phyloP scores from a whole-genome alignment of 2,113 vertebrate species.

The Perca schrenkii region DNA sequence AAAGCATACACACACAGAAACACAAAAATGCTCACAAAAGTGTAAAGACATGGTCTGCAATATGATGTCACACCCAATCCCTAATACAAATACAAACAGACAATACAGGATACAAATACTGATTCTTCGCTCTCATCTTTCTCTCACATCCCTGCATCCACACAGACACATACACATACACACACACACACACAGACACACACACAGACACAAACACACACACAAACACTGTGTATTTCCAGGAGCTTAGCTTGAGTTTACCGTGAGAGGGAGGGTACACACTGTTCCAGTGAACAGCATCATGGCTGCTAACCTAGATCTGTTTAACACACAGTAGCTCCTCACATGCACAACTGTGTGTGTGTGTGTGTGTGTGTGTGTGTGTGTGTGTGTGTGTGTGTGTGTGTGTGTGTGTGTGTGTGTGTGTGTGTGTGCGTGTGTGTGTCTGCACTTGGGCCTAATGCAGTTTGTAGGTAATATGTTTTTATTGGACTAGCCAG shows the following conservation, averaged over 20 bases:
- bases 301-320: slow-evolving; percentile 73
- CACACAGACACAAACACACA: slow-evolving; percentile 13
- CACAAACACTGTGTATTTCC: slow-evolving; percentile 25
- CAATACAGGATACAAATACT: background rate
- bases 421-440: background rate
- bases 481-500: slow-evolving; percentile 68
- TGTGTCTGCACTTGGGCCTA: slow-evolving; percentile 45
- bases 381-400: slow-evolving; percentile 21
- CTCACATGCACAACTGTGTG: slow-evolving; percentile 1
- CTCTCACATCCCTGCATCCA: background rate
- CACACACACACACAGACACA: slow-evolving; percentile 6
- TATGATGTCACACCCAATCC: slow-evolving; percentile 16
- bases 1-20: background rate
- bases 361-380: slow-evolving; percentile 18
- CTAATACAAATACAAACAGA: slow-evolving; percentile 8
- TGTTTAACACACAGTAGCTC: slow-evolving; percentile 63
- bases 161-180: slow-evolving; percentile 12
- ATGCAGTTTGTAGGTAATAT: slow-evolving; percentile 72
- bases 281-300: slow-evolving; percentile 66
- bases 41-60: slow-evolving; percentile 14
- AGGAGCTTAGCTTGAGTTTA: slow-evolving; percentile 43
- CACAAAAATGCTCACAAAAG: background rate
- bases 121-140: slow-evolving; percentile 16
- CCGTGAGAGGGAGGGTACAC: slow-evolving; percentile 59
- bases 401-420: slow-evolving; percentile 18